Evolutionary conservation across 2,888 invertebrate genomes (phyloP), one percentile per base, ranked within the genome.

Genomic region (Archips xylosteana): DNA sequence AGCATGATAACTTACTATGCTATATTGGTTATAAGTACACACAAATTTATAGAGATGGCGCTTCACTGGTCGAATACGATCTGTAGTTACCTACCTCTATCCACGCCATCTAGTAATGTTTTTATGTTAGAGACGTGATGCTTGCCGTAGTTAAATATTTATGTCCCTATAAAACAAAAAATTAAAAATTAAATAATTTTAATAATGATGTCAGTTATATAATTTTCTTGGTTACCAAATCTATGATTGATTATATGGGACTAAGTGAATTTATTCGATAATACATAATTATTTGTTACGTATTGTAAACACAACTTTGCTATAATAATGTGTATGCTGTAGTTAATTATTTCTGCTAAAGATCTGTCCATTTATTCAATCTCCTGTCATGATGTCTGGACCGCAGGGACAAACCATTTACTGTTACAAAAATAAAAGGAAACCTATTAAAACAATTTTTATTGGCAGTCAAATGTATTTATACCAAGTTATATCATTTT

Each of bases 1-100:
- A 8, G 23, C 54, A 54, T 23, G 54, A 54, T 54, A 15, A 54
- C 6, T 39, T 39, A 39, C 39, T 39, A 6, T 6, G 39, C 39
- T 57, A 32, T 57, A 3, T 36, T 36, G 6, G 15, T 34, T 47
- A 12, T 36, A 32, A 68, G 45, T 68, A 10, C 3, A 34, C 4
- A 4, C 34, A 34, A 45, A 45, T 60, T n/a, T 1, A 10, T 49
- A 60, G n/a, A 68, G 68, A 68, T 68, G 68, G 68, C 68, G 68
- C 45, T 10, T 2, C 10, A 32, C 57, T 32, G 12, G 12, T 12
- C 57, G 12, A 32, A 57, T 32, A 32, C 3, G 12, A 9, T 54
- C 23, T 23, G 23, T n/a, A 4, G 15, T 2, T n/a, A n/a, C 23
- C 23, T 23, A 23, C 23, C 23, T 23, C 23, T 57, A 57, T 32